Evolutionary conservation across 2,113 vertebrate species (phyloP), one percentile per base, ranked within the genome.

Genomic region (Austrofundulus limnaeus): DNA sequence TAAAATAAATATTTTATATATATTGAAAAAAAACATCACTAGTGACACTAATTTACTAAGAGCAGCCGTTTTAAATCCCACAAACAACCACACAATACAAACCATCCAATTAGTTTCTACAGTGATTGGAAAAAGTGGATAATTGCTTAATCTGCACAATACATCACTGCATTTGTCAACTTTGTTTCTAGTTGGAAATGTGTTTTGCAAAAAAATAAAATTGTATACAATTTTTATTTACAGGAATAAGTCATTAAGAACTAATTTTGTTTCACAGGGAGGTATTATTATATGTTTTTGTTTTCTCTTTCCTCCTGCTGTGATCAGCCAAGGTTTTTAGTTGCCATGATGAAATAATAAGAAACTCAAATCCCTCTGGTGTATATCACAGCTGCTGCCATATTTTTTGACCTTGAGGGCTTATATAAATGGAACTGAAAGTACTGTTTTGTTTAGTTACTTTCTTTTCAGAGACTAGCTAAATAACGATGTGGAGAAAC

Each of bases 321-420:
- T 70, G 79, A 85, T 81, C 71, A 68, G 63, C 70, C 20, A 11
- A 80, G 74, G 81, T 76, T 77, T 83, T 53, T 75, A 65, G 86
- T 79, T 90, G 69, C 83, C 73, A 82, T 87, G 85, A 81, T 72
- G 77, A 85, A 86, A 72, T 79, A 80, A 81, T 76, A 75, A 72
- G 74, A 77, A 76, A 76, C 57, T 43, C 70, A 66, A 78, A 86
- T 81, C 78, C 78, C 75, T 53, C 59, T 56, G 78, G 70, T 83
- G 81, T 72, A 76, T 81, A 79, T 61, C 72, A 45, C 74, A 84
- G 84, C 84, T 84, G 80, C 80, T 80, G 77, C 58, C 41, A 24
- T 77, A 76, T 70, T 80, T 80, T 82, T 74, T 80, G 69, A 90
- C 77, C 83, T 85, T 83, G 79, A 85, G 85, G 70, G 68, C 73